phyloP scores from a whole-genome alignment of 2,888 invertebrate genomes.

The Drosophila mayaguana region DNA sequence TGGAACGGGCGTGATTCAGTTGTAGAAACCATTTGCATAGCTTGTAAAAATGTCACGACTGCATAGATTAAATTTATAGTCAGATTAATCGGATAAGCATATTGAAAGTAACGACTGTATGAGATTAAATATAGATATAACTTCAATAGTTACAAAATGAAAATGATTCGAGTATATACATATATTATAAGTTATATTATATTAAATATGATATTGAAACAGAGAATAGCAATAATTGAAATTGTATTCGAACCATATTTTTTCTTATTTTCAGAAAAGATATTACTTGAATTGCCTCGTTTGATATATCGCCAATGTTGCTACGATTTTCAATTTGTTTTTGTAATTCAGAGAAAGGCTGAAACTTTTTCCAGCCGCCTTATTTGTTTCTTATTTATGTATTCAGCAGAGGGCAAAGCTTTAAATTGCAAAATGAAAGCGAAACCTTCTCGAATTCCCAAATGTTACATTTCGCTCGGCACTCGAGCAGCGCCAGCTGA shows the following conservation, averaged over 20 bases:
- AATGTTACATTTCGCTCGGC: conserved; percentile 62
- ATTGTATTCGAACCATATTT: neutral
- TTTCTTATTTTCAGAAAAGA: neutral
- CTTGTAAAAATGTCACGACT: conserved; percentile 23
- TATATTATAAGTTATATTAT: too few relatives aligned
- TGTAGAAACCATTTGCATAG: conserved; percentile 20
- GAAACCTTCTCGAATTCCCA: conserved; percentile 70
- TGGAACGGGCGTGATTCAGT: conserved; percentile 43
- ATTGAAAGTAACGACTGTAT: neutral
- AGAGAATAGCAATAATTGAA: too few relatives aligned
- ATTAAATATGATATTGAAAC: too few relatives aligned
- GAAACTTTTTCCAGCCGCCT: neutral
- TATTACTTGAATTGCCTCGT: neutral
- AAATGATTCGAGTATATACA: neutral
- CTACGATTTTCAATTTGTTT: neutral
- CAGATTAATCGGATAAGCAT: conserved; percentile 12
- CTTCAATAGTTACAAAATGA: neutral
- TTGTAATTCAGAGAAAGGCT: neutral
- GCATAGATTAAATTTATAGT: conserved; percentile 9
- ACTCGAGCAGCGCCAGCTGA: conserved; percentile 27
- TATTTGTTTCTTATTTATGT: conserved; percentile 2
- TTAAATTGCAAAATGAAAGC: conserved; percentile 68
- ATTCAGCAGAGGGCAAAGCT: conserved; percentile 27
- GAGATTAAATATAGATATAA: neutral
- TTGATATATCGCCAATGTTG: neutral